A percentile compares a stretch with the other conserved stretches of the same genome.
These are phyloP conservation scores for Plecotus auritus DNA, from an alignment of 2,113 vertebrate species.

Conservation along the genomic window DNA sequence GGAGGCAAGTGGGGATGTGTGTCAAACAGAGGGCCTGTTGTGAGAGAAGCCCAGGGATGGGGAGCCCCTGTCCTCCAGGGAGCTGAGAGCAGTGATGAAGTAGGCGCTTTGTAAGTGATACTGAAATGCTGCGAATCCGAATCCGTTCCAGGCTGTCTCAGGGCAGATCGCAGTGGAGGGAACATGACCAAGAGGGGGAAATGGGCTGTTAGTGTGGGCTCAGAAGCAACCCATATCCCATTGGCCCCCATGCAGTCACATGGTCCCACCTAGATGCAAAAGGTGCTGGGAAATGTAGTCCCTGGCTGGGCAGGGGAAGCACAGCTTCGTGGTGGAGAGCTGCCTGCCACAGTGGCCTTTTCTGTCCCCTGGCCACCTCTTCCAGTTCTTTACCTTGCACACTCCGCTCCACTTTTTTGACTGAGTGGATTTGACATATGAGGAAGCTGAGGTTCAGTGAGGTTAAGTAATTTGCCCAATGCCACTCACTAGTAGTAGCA, in stretches of 20 bases:
- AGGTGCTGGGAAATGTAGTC: neutral
- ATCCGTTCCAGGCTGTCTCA: neutral
- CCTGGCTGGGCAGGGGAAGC: neutral
- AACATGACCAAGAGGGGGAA: neutral
- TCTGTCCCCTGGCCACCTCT: neutral
- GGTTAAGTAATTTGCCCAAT: neutral
- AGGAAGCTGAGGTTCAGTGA: neutral
- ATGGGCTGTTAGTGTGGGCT: neutral
- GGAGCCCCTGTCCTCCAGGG: neutral
- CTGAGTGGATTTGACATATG: neutral
- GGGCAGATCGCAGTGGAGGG: neutral
- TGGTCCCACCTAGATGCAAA: neutral
- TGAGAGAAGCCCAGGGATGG: neutral
- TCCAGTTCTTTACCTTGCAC: neutral
- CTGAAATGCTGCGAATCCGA: neutral
- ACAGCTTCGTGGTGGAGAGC: neutral
- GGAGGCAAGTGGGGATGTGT: neutral
- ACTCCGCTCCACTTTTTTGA: neutral
- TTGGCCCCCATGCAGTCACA: neutral
- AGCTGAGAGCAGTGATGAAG: neutral
- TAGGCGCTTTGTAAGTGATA: neutral
- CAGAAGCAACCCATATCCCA: neutral
- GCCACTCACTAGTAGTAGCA: neutral
- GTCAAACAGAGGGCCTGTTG: neutral
- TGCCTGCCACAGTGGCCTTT: neutral